Evolutionary conservation across 2,797 vertebrate genomes (phyloP).

Genomic region (Notolabrus celidotus): DNA sequence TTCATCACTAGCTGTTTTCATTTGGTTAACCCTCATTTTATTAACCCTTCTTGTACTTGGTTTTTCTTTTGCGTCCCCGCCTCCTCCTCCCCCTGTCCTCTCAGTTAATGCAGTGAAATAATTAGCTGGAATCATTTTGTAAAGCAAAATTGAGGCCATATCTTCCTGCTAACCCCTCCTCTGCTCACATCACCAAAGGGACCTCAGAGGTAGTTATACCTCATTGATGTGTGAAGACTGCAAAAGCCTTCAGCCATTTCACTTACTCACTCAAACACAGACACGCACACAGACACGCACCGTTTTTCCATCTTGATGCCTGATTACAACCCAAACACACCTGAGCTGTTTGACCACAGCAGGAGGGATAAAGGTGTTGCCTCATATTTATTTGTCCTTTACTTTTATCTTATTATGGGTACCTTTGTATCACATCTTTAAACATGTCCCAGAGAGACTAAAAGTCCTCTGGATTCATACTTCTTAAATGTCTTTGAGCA

Average conservation of each 20-base stretch:
- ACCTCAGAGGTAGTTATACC: slow-evolving; percentile 27
- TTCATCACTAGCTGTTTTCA: too few species aligned
- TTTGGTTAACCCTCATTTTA: too few species aligned
- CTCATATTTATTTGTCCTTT: neutral
- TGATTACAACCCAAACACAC: slow-evolving; percentile 21
- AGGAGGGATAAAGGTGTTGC: slow-evolving; percentile 19
- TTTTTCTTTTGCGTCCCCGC: neutral
- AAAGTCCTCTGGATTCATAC: neutral
- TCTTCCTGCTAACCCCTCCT: slow-evolving; percentile 34
- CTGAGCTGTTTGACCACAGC: slow-evolving; percentile 17
- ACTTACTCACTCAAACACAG: neutral
- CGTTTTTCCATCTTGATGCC: neutral
- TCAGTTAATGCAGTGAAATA: slow-evolving; percentile 12
- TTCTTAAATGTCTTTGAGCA: neutral
- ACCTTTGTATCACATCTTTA: neutral
- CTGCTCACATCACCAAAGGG: slow-evolving; percentile 31
- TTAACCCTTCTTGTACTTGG: neutral
- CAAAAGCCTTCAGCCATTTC: slow-evolving; percentile 31
- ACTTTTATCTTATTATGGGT: too few species aligned
- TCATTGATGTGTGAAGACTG: slow-evolving; percentile 26
- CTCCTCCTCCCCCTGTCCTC: neutral
- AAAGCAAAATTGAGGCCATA: slow-evolving; percentile 7
- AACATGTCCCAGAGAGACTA: slow-evolving; percentile 3
- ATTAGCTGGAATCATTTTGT: slow-evolving; percentile 34
- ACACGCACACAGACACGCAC: neutral